phyloP scores from a whole-genome alignment of 2,113 vertebrate genomes.

The Pelmatolapia mariae region DNA sequence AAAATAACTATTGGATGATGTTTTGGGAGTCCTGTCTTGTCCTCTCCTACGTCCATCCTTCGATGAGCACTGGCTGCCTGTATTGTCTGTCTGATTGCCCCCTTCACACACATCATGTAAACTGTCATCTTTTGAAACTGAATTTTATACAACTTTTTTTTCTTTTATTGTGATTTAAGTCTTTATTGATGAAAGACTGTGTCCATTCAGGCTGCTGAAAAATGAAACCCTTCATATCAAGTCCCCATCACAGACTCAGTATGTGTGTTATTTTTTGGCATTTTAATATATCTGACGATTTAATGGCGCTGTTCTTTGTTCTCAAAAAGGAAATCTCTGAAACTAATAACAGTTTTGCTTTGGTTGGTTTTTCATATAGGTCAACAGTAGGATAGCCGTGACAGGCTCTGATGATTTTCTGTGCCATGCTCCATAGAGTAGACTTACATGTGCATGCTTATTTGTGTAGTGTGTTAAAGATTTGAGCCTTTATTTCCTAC shows the following conservation, averaged over 20 bases:
- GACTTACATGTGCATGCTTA: background rate
- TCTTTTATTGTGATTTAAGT: conserved; percentile 1
- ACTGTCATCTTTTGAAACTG: conserved; percentile 33
- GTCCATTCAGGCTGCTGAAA: background rate
- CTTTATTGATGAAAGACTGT: background rate
- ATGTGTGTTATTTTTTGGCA: background rate
- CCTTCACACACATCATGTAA: conserved; percentile 1
- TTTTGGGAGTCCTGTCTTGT: background rate
- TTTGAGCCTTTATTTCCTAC: background rate
- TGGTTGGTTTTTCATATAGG: background rate
- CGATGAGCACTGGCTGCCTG: conserved; percentile 44
- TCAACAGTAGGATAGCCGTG: background rate
- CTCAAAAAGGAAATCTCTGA: background rate
- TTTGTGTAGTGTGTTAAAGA: background rate
- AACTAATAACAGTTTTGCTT: background rate
- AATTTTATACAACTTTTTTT: conserved; percentile 23
- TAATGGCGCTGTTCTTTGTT: background rate
- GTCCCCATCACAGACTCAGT: background rate
- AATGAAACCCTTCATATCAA: background rate
- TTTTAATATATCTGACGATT: background rate
- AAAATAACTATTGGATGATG: background rate
- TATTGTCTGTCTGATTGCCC: conserved; percentile 28
- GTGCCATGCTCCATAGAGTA: background rate
- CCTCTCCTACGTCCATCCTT: background rate
- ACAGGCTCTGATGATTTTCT: background rate